Conservation (phyloP, 2,113 vertebrate species). For the Coregonus clupeaformis region DNA sequence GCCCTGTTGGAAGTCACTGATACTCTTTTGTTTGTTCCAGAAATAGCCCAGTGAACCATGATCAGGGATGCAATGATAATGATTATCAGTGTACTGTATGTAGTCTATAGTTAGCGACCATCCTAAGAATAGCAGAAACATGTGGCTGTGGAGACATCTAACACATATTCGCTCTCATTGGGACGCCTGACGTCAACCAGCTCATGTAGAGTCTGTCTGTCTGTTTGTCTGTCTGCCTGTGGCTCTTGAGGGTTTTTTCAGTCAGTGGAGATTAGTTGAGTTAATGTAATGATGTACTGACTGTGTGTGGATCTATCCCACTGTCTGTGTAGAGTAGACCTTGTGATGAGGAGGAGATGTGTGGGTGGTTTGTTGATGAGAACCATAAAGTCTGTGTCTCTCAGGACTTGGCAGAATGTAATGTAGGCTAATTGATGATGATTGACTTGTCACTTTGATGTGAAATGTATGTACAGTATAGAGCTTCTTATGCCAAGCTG, state of each 20-base stretch:
- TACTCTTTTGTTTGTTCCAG: not conserved
- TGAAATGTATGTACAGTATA: too few relatives aligned
- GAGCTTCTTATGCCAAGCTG: too few relatives aligned
- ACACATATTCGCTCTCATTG: not conserved
- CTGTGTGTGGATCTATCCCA: too few relatives aligned
- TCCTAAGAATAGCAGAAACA: not conserved
- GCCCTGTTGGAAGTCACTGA: not conserved
- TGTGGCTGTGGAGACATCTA: not conserved
- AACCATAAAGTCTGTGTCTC: too few relatives aligned
- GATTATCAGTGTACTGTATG: not conserved
- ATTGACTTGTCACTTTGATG: too few relatives aligned
- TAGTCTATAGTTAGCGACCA: not conserved
- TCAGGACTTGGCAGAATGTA: too few relatives aligned
- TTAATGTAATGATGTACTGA: not conserved
- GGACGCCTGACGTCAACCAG: not conserved
- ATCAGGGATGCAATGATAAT: slow-evolving; percentile 2
- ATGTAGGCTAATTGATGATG: too few relatives aligned
- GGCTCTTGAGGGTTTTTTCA: not conserved
- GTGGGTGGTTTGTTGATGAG: too few relatives aligned
- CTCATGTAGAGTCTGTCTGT: not conserved
- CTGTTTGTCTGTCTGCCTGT: too few relatives aligned
- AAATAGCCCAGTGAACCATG: slow-evolving; percentile 19
- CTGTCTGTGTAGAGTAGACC: too few relatives aligned
- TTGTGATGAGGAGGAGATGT: too few relatives aligned
- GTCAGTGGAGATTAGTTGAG: not conserved